These are phyloP conservation scores for Caenorhabditis sp. DNA, from an alignment of 2,888 invertebrate genomes.

Conservation along the genomic window DNA sequence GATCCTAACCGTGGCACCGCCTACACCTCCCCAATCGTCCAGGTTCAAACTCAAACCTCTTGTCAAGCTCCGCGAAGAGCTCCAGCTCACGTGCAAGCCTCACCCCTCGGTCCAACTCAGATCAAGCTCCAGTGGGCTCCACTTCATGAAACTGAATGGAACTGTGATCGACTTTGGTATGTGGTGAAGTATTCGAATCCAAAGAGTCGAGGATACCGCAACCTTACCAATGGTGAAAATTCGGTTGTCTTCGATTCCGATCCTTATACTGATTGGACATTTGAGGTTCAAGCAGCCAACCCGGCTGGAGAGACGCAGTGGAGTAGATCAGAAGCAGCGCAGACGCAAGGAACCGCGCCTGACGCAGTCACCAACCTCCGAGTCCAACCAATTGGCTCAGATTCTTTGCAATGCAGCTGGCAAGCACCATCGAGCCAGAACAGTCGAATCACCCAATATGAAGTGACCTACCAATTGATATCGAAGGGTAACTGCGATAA, in stretches of 20 bases:
- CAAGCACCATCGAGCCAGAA: slow-evolving; percentile 67
- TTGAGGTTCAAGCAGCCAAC: slow-evolving; percentile 70
- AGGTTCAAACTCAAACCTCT: slow-evolving; percentile 56
- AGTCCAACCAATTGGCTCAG: slow-evolving; percentile 61
- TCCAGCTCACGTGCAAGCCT: slow-evolving; percentile 61
- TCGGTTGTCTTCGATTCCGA: slow-evolving; percentile 67
- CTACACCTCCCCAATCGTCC: slow-evolving; percentile 66
- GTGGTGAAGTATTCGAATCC: slow-evolving; percentile 68
- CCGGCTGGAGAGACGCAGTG: slow-evolving; percentile 67
- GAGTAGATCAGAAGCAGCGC: slow-evolving; percentile 62
- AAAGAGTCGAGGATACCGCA: slow-evolving; percentile 54
- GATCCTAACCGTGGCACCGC: slow-evolving; percentile 63
- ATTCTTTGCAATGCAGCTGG: slow-evolving; percentile 68
- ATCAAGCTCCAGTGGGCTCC: slow-evolving; percentile 70
- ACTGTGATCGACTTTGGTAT: slow-evolving; percentile 70
- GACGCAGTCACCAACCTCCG: slow-evolving; percentile 67
- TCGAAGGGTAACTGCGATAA: slow-evolving; percentile 69
- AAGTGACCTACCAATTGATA: slow-evolving; percentile 70
- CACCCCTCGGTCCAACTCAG: slow-evolving; percentile 69
- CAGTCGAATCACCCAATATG: slow-evolving; percentile 68
- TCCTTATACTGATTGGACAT: slow-evolving; percentile 69
- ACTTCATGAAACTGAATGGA: slow-evolving; percentile 69
- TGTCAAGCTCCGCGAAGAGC: slow-evolving; percentile 64
- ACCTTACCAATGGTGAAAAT: slow-evolving; percentile 65
- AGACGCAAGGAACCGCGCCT: slow-evolving; percentile 66